Conservation (phyloP, 1,140 invertebrate species). For the Andrena cerasifolii region DNA sequence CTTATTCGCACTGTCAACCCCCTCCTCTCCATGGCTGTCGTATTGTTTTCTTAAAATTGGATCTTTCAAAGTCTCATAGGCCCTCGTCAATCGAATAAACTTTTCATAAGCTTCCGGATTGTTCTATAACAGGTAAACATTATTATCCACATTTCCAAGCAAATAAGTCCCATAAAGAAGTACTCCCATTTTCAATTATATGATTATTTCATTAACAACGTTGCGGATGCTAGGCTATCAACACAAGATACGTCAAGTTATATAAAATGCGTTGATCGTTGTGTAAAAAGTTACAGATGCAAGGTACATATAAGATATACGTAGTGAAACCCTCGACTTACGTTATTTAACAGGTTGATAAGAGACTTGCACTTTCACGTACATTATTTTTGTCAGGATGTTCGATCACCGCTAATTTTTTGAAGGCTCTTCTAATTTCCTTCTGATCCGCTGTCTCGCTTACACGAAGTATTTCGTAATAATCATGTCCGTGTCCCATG, state of each 20-base stretch:
- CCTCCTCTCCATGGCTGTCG: constrained; percentile 90
- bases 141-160: constrained; percentile 19
- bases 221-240: too few relatives aligned
- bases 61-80: constrained; percentile 92
- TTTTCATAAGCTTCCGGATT: constrained; percentile 88
- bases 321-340: constrained; percentile 15
- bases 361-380: constrained; percentile 52
- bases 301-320: too few relatives aligned
- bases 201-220: too few relatives aligned
- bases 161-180: too few relatives aligned
- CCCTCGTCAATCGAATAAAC: constrained; percentile 90
- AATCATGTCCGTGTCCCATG: constrained; percentile 77
- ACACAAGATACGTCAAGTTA: too few relatives aligned
- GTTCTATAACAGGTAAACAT: constrained; percentile 82
- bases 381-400: constrained; percentile 95
- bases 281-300: too few relatives aligned
- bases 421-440: constrained; percentile 92
- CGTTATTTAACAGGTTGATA: constrained; percentile 26
- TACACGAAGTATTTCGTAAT: constrained; percentile 89
- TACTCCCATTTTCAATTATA: too few relatives aligned
- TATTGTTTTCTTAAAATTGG: constrained; percentile 90
- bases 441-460: constrained; percentile 86
- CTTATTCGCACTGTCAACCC: constrained; percentile 78
- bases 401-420: constrained; percentile 89
- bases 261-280: too few relatives aligned